Conservation (phyloP, 2,797 vertebrate species). For the Scolopax bukidnonensis region DNA sequence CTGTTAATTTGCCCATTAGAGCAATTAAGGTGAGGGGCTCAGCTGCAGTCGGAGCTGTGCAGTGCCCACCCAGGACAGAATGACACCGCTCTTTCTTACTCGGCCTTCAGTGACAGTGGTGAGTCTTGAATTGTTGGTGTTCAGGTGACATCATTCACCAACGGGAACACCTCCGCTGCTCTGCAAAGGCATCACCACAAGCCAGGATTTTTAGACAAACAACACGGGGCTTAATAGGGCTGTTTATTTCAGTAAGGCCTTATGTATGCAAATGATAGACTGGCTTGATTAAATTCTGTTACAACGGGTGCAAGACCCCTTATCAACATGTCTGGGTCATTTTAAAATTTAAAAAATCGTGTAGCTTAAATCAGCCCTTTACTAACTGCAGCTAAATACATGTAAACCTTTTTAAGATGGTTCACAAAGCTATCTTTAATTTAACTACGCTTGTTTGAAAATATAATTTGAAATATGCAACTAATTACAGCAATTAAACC, state of each 20-base stretch:
- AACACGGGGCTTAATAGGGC: neutral
- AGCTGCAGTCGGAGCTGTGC: neutral
- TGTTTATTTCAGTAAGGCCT: neutral
- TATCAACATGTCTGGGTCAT: neutral
- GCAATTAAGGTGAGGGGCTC: neutral
- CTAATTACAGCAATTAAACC: neutral
- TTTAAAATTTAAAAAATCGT: neutral
- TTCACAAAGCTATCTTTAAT: neutral
- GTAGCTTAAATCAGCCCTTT: neutral
- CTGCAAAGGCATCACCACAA: neutral
- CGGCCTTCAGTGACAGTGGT: accelerated
- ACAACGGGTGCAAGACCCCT: neutral
- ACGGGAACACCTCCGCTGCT: neutral
- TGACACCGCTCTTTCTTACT: neutral
- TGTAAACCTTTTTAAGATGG: neutral
- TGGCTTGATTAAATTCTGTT: neutral
- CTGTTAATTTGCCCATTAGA: neutral
- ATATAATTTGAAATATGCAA: neutral
- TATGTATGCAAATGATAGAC: neutral
- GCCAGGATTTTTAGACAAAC: neutral
- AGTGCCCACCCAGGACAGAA: neutral
- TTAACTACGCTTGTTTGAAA: neutral
- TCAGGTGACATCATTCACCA: too few species aligned
- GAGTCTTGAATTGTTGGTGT: neutral
- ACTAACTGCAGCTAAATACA: neutral